These are phyloP conservation scores for Nemurella pictetii DNA, from an alignment of 2,888 invertebrate species.

Conservation along the genomic window DNA sequence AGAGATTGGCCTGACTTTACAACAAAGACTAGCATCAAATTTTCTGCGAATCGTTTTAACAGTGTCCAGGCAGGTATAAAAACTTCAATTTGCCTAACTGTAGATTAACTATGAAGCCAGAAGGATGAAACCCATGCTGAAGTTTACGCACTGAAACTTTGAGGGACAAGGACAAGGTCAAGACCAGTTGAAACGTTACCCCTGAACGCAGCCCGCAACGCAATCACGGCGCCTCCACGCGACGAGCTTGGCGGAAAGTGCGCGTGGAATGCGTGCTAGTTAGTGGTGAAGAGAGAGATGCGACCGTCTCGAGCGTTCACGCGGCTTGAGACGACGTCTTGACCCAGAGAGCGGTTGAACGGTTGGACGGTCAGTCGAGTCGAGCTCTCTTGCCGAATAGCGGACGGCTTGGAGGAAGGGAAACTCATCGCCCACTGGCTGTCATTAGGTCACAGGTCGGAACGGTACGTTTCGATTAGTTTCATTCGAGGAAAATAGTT, in stretches of 20 bases:
- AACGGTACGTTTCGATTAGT: too few species aligned
- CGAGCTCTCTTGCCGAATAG: not conserved
- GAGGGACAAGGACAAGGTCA: not conserved
- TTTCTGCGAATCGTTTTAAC: too few species aligned
- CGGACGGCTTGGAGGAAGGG: not conserved
- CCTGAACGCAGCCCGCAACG: not conserved
- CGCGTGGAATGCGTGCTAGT: not conserved
- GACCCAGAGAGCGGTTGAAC: not conserved
- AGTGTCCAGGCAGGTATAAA: too few species aligned
- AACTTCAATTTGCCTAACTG: too few species aligned
- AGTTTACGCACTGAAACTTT: not conserved
- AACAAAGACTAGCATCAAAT: too few species aligned
- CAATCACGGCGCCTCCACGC: not conserved
- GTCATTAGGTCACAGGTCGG: too few species aligned
- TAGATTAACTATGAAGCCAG: too few species aligned
- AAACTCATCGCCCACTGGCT: too few species aligned
- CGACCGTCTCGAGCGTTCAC: not conserved
- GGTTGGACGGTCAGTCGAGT: not conserved
- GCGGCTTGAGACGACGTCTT: not conserved
- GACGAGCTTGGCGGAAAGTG: too few species aligned
- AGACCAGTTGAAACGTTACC: not conserved
- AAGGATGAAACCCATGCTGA: not conserved
- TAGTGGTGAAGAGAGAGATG: not conserved
- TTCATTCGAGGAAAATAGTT: too few species aligned
- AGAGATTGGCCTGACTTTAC: too few species aligned